Percentiles rank a stretch among this genome's conserved stretches.
Evolutionary conservation across 2,797 vertebrate species (phyloP).

Genomic region (Eulemur rubriventer): DNA sequence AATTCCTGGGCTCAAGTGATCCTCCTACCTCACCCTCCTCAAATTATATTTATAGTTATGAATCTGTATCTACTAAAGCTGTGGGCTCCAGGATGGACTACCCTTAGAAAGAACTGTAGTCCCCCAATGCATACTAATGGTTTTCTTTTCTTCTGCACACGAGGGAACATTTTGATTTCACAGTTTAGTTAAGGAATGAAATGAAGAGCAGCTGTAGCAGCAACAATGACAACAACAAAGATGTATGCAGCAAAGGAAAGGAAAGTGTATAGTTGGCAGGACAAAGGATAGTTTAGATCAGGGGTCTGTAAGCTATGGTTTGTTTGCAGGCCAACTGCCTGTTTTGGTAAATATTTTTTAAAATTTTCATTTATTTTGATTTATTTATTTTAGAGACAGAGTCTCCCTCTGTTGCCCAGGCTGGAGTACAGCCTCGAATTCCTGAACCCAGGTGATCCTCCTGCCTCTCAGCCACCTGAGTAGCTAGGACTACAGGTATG

Average conservation of each 20-base stretch:
- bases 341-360: neutral
- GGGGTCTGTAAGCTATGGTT: neutral
- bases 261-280: neutral
- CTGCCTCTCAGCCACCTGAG: neutral
- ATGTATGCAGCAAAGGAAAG: neutral
- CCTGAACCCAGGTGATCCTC: neutral
- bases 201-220: neutral
- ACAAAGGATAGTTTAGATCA: neutral
- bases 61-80: neutral
- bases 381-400: neutral
- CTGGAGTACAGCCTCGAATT: neutral
- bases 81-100: neutral
- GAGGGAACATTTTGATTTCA: neutral
- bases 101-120: neutral
- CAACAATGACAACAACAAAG: neutral
- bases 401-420: neutral
- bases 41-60: neutral
- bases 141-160: neutral
- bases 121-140: neutral
- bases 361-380: too few species aligned
- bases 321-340: neutral
- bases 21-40: neutral
- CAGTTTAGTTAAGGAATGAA: neutral
- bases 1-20: neutral
- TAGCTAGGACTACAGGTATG: too few species aligned